Evolutionary conservation across 2,888 invertebrate genomes (phyloP).

Genomic region (Eupithecia abbreviata): DNA sequence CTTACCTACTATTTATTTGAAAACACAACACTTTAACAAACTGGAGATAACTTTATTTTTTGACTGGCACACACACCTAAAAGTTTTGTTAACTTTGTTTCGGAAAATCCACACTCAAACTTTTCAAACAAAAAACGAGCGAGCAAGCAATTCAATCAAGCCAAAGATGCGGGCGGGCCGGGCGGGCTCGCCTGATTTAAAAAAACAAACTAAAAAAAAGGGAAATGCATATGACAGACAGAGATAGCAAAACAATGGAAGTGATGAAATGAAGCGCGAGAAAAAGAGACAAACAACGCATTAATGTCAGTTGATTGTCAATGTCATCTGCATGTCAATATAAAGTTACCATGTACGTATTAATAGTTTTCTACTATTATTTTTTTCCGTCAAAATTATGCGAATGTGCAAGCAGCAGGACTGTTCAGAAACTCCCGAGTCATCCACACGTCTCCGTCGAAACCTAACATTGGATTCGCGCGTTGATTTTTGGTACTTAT

Average conservation of each 20-base stretch:
- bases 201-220: not conserved
- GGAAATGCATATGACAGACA: not conserved
- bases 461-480: too few relatives aligned
- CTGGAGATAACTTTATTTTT: not conserved
- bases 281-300: not conserved
- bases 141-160: not conserved
- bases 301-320: not conserved
- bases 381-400: not conserved
- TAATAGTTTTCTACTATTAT: not conserved
- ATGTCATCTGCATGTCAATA: not conserved
- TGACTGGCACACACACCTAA: not conserved
- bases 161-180: not conserved
- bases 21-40: not conserved
- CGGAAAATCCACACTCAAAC: not conserved
- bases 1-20: not conserved
- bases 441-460: too few relatives aligned
- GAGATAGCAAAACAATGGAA: not conserved
- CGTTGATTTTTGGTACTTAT: too few relatives aligned
- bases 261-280: not conserved
- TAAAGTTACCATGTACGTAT: not conserved
- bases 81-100: not conserved
- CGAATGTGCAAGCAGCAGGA: not conserved
- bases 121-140: not conserved
- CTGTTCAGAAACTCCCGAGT: too few relatives aligned
- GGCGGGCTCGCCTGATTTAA: not conserved